Evolutionary conservation across 1,140 invertebrate genomes (phyloP).

Genomic region (Dreissena rostriformis): DNA sequence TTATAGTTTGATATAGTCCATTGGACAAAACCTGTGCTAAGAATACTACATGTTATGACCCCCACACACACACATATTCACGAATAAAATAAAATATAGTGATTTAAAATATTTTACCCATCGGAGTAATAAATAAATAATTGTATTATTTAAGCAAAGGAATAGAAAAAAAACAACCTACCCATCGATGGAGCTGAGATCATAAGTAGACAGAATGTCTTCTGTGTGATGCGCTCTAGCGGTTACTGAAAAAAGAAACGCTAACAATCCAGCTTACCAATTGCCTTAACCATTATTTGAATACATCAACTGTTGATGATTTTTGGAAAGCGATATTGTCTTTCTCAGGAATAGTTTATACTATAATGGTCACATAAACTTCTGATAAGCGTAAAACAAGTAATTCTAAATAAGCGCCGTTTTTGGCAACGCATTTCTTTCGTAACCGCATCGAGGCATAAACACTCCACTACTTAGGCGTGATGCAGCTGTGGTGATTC

Average conservation of each 20-base stretch:
- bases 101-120: background rate
- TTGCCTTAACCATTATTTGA: no score
- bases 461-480: no score
- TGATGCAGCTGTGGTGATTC: no score
- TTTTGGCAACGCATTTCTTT: no score
- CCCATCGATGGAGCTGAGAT: conserved; percentile 46
- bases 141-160: background rate
- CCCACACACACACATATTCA: background rate
- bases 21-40: background rate
- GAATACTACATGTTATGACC: no score
- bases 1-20: background rate
- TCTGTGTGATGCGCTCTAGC: conserved; percentile 44
- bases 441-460: no score
- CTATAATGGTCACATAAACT: no score
- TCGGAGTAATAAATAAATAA: background rate
- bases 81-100: background rate
- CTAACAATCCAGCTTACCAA: background rate
- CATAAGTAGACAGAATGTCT: conserved; percentile 46
- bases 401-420: no score
- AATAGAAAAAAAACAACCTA: background rate
- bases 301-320: no score
- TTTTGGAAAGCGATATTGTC: no score
- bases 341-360: no score
- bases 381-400: no score
- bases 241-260: conserved; percentile 39